These are phyloP conservation scores for Gadus chalcogrammus DNA, from an alignment of 2,113 vertebrate species.

Conservation along the genomic window DNA sequence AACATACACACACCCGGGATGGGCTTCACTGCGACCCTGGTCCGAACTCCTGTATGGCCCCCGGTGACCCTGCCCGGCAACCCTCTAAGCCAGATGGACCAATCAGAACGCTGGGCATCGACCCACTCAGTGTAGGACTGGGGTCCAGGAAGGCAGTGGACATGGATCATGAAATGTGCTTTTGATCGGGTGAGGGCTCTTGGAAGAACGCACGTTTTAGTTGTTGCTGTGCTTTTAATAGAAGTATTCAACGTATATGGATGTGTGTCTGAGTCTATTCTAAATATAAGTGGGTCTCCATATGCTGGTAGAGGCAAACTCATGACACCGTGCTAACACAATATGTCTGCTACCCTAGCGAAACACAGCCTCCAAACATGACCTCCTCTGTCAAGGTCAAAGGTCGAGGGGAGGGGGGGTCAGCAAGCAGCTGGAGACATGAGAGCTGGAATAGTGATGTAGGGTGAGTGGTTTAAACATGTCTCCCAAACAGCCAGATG, in stretches of 20 bases:
- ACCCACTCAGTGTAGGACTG: too few relatives aligned
- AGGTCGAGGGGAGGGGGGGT: neutral
- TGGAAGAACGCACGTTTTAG: too few relatives aligned
- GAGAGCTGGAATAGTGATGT: too few relatives aligned
- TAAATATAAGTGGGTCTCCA: too few relatives aligned
- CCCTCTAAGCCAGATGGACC: too few relatives aligned
- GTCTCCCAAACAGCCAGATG: constrained; percentile 24
- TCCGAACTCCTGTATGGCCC: too few relatives aligned
- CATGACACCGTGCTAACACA: constrained; percentile 1
- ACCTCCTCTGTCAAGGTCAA: constrained; percentile 9
- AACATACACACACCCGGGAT: neutral
- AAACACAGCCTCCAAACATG: constrained; percentile 9
- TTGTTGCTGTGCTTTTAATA: too few relatives aligned
- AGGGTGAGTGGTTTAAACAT: neutral
- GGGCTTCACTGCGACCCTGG: too few relatives aligned
- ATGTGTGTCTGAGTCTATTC: neutral
- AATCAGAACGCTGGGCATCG: too few relatives aligned
- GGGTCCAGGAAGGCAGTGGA: too few relatives aligned
- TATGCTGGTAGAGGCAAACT: neutral
- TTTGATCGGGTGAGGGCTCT: neutral
- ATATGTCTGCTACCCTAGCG: neutral
- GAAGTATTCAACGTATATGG: neutral
- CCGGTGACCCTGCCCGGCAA: too few relatives aligned
- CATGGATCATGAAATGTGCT: neutral
- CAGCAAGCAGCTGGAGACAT: neutral